Base-by-base conservation (phyloP, 2,888 invertebrate species). In the Trachelus stipa region DNA sequence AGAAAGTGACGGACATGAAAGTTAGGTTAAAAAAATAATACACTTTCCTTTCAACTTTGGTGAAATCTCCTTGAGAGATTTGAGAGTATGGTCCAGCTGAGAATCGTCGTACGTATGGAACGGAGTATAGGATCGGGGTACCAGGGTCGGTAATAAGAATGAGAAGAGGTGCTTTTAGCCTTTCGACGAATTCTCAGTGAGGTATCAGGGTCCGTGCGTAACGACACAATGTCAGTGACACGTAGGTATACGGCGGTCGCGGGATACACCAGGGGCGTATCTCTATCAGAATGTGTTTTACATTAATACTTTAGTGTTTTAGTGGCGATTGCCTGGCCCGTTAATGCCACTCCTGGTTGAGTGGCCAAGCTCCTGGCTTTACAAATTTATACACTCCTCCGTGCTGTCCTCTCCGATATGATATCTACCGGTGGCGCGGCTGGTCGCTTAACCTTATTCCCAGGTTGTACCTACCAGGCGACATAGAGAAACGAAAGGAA, bases 231-330 rank as follows among this genome's bases (percentile, higher is more conserved):
- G 23, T 30, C 71, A 30, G 23, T 30, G 71, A 71, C 71, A 23
- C 23, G 56, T 56, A 56, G 56, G 56, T 56, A 56, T 56, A 56
- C 9, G 15, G 33, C 9, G 71, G 12, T 11, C 33, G 71, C 71
- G 71, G 4, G 71, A 31, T 31, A 9, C 15, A 71, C 71, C 74
- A 83, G 85, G 85, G 87, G 87, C 76, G 86, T 91, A 91, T 91
- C 90, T 90, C 89, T 91, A 91, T 91, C 91, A 87, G 90, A 88
- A 90, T 90, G 90, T 90, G 90, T 91, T 91, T 90, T 90, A 91
- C 91, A 91, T 91, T 91, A 91, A 91, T 91, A 90, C 91, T 87
- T 87, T 86, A 88, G 90, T 89, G 89, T 90, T 90, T 89, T 87
- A 90, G 88, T 88, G 86, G 89, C 90, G 89, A 90, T 90, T 88